Percentiles rank a stretch among this genome's conserved stretches.
phyloP scores from a whole-genome alignment of 2,888 invertebrate species.

The Lasius platythorax region DNA sequence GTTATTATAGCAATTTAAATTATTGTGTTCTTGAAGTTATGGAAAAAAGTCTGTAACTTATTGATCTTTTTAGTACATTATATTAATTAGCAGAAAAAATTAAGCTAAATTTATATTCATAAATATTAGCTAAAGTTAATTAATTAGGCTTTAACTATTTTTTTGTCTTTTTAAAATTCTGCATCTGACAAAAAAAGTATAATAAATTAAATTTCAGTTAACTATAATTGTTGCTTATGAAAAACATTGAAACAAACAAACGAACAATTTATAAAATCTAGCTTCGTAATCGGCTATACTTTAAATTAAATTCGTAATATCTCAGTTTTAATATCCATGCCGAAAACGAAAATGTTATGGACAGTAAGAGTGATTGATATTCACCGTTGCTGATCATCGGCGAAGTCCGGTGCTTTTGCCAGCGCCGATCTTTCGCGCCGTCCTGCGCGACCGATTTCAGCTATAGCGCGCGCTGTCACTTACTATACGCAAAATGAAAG shows the following conservation, averaged over 20 bases:
- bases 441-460: slow-evolving; percentile 12
- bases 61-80: no score
- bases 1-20: no score
- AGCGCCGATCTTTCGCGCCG: slow-evolving; percentile 3
- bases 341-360: not conserved
- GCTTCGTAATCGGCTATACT: not conserved
- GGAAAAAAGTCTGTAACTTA: no score
- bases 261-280: not conserved
- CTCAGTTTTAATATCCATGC: not conserved
- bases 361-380: not conserved
- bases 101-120: no score
- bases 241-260: not conserved
- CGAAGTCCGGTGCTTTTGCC: not conserved
- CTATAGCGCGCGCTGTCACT: slow-evolving; percentile 74
- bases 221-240: not conserved
- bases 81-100: no score
- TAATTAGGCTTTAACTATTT: not conserved
- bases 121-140: not conserved
- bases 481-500: slow-evolving; percentile 85
- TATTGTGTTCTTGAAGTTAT: no score
- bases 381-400: not conserved
- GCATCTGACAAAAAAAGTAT: not conserved
- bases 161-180: not conserved
- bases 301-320: not conserved
- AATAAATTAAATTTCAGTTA: not conserved